Base-by-base conservation (phyloP, 2,888 invertebrate genomes). In the Lasioglossum villosulum region DNA sequence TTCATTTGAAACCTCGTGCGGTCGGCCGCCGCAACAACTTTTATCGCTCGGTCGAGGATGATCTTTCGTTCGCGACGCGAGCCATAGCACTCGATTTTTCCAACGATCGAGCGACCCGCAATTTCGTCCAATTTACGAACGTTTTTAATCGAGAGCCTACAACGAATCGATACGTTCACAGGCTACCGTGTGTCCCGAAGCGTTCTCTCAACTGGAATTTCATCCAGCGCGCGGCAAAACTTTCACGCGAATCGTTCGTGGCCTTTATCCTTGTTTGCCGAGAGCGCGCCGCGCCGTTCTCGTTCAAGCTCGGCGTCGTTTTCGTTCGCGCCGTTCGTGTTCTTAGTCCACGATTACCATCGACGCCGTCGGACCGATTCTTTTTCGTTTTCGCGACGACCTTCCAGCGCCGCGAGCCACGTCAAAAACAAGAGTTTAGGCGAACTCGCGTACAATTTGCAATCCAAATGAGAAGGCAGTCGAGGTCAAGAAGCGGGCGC, bases 401-500 rank as follows among this genome's bases (percentile, higher is more conserved):
- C 63, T 63, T 63, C 30, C 68, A 52, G 68, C 72, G 42, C 19
- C 66, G 68, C 52, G 34, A n/a, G 39, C 71, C 59, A 1, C 30
- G 75, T 63, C 16, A 48, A 34, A 68, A 68, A 4, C 63, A 70
- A 59, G 73, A 72, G 80, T 76, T 81, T 75, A 79, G 74, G 66
- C 45, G 71, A 5, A 75, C 78, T 52, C 75, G 79, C 37, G 77
- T 39, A 48, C 74, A 52, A 89, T 91, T 89, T 89, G 90, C 91
- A 88, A 91, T 78, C 83, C 88, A 90, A 90, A 91, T 88, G 87
- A 88, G 87, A 84, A 68, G 45, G 45, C 37, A 37, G 63, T 80
- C 86, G 87, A 88, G 90, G 89, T 91, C 91, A 88, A 86, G 87
- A 79, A 89, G 88, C 83, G 86, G 63, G 70, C 82, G 85, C 73